These are phyloP conservation scores for Siniperca chuatsi DNA, from an alignment of 2,113 vertebrate species.

Conservation along the genomic window DNA sequence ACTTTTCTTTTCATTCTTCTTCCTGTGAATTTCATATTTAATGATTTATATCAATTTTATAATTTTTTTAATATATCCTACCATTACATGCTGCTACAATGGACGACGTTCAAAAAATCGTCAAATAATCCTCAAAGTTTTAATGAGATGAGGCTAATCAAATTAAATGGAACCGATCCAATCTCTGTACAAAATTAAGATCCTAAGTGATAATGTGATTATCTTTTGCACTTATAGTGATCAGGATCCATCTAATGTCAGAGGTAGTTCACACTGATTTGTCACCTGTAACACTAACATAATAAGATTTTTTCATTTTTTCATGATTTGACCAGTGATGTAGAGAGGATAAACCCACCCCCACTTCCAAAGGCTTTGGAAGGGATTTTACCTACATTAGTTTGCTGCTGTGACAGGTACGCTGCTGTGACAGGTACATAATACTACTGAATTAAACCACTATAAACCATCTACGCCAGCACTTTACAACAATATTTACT, in stretches of 20 bases:
- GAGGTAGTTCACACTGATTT: neutral
- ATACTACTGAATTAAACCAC: neutral
- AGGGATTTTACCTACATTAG: neutral
- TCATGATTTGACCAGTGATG: neutral
- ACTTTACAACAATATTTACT: conserved; percentile 53
- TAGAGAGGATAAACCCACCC: neutral
- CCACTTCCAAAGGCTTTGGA: neutral
- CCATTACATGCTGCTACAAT: neutral
- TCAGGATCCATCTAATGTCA: neutral
- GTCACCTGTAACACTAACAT: neutral
- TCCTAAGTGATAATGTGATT: neutral
- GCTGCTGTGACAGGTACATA: neutral
- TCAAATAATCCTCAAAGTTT: neutral
- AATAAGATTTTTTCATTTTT: neutral
- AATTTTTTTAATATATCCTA: neutral
- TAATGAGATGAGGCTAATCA: neutral
- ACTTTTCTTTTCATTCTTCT: neutral
- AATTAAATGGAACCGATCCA: neutral
- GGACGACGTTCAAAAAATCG: neutral
- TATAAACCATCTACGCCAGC: conserved; percentile 8
- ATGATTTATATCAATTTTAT: neutral
- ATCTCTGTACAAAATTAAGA: neutral
- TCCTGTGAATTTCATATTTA: neutral
- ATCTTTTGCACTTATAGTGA: neutral
- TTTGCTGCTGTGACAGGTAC: neutral